A percentile compares a stretch with the other conserved stretches of the same genome.
phyloP scores from a whole-genome alignment of 2,113 vertebrate species.

The Vulpes vulpes region DNA sequence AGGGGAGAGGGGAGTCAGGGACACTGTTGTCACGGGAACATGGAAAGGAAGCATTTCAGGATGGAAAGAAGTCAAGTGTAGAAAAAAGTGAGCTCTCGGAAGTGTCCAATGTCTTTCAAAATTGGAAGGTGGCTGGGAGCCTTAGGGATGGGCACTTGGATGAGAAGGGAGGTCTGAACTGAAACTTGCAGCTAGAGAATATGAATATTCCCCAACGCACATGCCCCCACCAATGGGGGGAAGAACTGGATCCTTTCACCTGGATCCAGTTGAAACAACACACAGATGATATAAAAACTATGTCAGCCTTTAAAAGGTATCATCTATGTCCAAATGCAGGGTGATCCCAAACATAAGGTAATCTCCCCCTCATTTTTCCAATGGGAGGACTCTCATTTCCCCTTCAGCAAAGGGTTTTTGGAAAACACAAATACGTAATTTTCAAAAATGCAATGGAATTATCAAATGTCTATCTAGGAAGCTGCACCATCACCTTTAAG shows the following conservation, averaged over 20 bases:
- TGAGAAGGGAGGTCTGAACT: not conserved
- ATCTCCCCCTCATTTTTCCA: not conserved
- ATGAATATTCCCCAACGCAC: not conserved
- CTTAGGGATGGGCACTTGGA: not conserved
- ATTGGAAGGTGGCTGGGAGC: not conserved
- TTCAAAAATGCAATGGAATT: not conserved
- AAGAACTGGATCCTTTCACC: not conserved
- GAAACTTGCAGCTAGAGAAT: not conserved
- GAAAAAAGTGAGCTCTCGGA: not conserved
- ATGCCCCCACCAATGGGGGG: not conserved
- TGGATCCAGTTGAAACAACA: not conserved
- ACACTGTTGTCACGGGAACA: not conserved
- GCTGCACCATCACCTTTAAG: not conserved
- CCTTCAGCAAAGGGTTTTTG: not conserved
- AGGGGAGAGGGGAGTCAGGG: accelerated
- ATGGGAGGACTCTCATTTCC: not conserved
- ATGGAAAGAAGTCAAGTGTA: not conserved
- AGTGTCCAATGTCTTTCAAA: not conserved
- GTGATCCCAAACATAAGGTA: not conserved
- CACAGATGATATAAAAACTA: not conserved
- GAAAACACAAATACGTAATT: not conserved
- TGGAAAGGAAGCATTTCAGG: not conserved
- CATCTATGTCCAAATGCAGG: not conserved
- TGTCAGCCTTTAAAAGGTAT: not conserved
- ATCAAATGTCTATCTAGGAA: not conserved